A percentile compares a stretch with the other conserved stretches of the same genome.
Evolutionary conservation across 1,140 invertebrate species (phyloP).

Genomic region (Drosophila navojoa): DNA sequence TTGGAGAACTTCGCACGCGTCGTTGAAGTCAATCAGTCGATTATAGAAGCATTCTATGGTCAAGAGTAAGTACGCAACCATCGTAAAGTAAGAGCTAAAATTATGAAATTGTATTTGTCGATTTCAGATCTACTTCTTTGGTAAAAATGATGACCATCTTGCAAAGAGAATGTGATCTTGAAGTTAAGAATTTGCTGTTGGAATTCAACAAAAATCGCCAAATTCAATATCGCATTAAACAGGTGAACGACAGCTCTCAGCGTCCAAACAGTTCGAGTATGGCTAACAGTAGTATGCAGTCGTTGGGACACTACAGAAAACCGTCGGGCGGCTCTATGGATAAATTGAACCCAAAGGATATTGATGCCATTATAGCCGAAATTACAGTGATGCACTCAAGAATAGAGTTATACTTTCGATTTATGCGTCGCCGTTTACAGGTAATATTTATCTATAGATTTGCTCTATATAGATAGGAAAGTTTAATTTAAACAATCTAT

Average conservation of each 20-base stretch:
- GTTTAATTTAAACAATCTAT: neutral
- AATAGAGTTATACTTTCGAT: slow-evolving; percentile 95
- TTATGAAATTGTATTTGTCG: neutral
- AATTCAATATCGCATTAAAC: slow-evolving; percentile 88
- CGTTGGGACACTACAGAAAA: slow-evolving; percentile 79
- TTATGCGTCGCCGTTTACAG: slow-evolving; percentile 91
- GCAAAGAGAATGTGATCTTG: slow-evolving; percentile 94
- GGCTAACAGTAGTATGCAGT: slow-evolving; percentile 59
- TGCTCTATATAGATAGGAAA: neutral
- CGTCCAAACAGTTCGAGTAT: slow-evolving; percentile 76
- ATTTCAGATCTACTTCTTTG: slow-evolving; percentile 87
- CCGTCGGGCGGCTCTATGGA: slow-evolving; percentile 84
- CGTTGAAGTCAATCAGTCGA: slow-evolving; percentile 95
- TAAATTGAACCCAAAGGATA: slow-evolving; percentile 91
- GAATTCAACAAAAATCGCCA: slow-evolving; percentile 91
- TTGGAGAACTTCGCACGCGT: slow-evolving; percentile 95
- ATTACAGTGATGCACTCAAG: slow-evolving; percentile 96
- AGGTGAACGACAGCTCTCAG: slow-evolving; percentile 86
- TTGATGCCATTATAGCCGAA: slow-evolving; percentile 95
- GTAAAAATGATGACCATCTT: slow-evolving; percentile 89
- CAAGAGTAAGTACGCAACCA: slow-evolving; percentile 51
- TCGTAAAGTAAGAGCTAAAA: neutral
- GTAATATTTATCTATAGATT: slow-evolving; percentile 85
- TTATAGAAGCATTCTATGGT: slow-evolving; percentile 97
- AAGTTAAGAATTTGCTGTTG: slow-evolving; percentile 88